Percentiles rank a stretch among this genome's conserved stretches.
These are phyloP conservation scores for Falco columbarius DNA, from an alignment of 2,797 vertebrate species.

Conservation along the genomic window DNA sequence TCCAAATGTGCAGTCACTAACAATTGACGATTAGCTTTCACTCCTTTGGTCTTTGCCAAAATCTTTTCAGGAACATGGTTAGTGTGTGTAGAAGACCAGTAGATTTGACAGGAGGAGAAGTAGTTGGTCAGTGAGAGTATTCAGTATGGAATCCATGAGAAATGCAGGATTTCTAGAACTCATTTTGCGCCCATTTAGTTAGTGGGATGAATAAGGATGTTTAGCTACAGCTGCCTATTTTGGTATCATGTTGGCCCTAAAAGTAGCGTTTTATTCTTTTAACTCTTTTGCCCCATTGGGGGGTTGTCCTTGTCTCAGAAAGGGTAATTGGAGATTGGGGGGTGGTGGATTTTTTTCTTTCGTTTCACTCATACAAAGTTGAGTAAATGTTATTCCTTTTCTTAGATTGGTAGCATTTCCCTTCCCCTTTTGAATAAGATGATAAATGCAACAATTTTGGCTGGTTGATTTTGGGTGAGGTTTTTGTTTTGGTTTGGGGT, in stretches of 20 bases:
- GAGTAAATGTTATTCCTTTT: conserved; percentile 60
- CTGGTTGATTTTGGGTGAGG: conserved; percentile 47
- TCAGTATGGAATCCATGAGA: conserved; percentile 2
- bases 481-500: conserved; percentile 44
- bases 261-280: conserved; percentile 41
- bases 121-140: background rate
- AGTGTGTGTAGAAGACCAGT: conserved; percentile 48
- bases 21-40: conserved; percentile 13
- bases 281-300: conserved; percentile 25
- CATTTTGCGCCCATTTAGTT: background rate
- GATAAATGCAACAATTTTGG: conserved; percentile 63
- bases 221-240: conserved; percentile 32
- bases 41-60: conserved; percentile 62
- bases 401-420: conserved; percentile 61
- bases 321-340: background rate
- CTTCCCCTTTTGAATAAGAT: conserved; percentile 53
- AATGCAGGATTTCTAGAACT: conserved; percentile 8
- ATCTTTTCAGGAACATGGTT: conserved; percentile 63
- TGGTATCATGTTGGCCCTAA: conserved; percentile 18
- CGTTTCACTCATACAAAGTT: conserved; percentile 30
- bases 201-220: background rate
- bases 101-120: conserved; percentile 10
- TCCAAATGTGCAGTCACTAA: background rate
- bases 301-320: conserved; percentile 44
- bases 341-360: background rate